Evolutionary conservation across 2,113 vertebrate genomes (phyloP), one percentile per base, ranked within the genome.

Genomic region (Planiliza haematocheilus): DNA sequence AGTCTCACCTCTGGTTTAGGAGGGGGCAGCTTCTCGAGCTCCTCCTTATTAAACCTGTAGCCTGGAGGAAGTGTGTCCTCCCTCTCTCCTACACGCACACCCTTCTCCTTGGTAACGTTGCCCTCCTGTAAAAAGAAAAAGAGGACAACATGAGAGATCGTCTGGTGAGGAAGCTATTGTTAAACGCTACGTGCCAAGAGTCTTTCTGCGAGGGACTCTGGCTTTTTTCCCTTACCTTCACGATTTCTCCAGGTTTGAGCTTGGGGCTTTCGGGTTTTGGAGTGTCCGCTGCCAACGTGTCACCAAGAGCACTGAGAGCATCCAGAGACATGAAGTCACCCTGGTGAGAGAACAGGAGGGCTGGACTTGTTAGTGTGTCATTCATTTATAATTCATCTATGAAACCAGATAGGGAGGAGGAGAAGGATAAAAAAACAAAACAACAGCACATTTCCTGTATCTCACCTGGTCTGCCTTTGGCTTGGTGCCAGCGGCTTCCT

Each of bases 71-170:
- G 61, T 0, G 91, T 51, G 61, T 92, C 91, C 0, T 94, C 94
- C 51, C 86, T 79, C 70, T 93, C 94, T 21, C 94, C 94, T 1
- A 94, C 90, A 37, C 10, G 70, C 41, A 92, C 91, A 4, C 85
- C 92, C 63, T 92, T 81, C 79, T 92, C 76, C 46, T 88, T 58
- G 17, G 68, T 74, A 11, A 56, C 1, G 49, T 86, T 81, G 11
- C 16, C 74, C 82, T 93, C 93, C 93, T 94, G 24, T 20, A 7
- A 11, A 7, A 12, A 0, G 21, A 11, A 13, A 12, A 12, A 14
- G 12, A 55, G 12, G 10, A 69, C 4, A 39, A 49, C 30, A 62
- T 50, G 4, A 21, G 24, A 11, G 1, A 38, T 17, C 1, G 11
- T 34, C 8, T 14, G 16, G 21, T 51, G 17, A 17, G 5, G 5